Base-by-base conservation (phyloP, 2,113 vertebrate species). In the Rhineura floridana region DNA sequence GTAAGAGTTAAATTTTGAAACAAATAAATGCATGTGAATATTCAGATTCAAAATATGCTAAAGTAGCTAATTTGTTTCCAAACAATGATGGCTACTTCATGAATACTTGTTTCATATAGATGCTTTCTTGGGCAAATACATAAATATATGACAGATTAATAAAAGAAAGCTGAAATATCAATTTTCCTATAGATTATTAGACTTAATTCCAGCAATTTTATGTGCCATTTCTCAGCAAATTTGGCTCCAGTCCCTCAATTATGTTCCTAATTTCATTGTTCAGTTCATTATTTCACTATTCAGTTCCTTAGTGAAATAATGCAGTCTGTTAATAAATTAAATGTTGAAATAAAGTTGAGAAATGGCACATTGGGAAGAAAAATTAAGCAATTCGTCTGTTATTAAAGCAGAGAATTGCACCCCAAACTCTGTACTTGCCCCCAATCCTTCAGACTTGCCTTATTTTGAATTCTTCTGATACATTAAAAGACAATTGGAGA, bases 391-490 rank as follows among this genome's bases (percentile, higher is more conserved):
- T 80, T 44, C 19, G 21, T 12, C 13, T 82, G 12, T 19, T 7
- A 62, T 0, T 0, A 72, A 85, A 90, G 79, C 1, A 11, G 0
- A 42, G 2, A 3, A 6, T 82, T 83, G 4, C 46, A 90, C 86
- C 46, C 30, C 39, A 85, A 82, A 13, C 79, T 30, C 44, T 13
- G 50, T 33, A 63, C 46, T 76, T 0, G 0, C 17, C 28, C 89
- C 52, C 76, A 30, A 0, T 50, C 83, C 69, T 75, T 93, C 17
- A 12, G n/a, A 65, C 23, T 77, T 52, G 8, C 81, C 30, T 77
- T 87, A 33, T 3, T 85, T 75, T 12, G 90, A 88, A 87, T 67
- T 79, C 13, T 87, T 88, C 67, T 42, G 25, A 52, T 46, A 55
- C 7, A 63, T 25, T 73, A 36, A 90, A 88, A 36, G 46, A 50